These are phyloP conservation scores for Lytechinus pictus DNA, from an alignment of 35 echinoderm and acorn worm species.

Conservation along the genomic window DNA sequence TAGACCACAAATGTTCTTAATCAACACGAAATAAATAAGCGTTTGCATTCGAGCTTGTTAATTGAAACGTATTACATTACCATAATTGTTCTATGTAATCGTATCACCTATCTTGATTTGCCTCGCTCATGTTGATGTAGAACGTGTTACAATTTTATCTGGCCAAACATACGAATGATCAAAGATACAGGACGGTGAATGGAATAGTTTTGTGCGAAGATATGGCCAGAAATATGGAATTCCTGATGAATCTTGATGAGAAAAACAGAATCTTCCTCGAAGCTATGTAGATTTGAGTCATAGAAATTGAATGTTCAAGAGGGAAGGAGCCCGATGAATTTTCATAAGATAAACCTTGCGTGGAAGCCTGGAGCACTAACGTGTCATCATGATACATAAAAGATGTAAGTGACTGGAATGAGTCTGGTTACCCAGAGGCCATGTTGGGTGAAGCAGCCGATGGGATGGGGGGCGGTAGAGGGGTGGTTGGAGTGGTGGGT, in stretches of 20 bases:
- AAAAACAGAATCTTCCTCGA: not conserved
- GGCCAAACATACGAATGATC: not conserved
- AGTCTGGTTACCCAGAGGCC: not conserved
- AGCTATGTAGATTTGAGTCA: slow-evolving; percentile 7
- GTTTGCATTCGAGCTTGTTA: not conserved
- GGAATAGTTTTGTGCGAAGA: not conserved
- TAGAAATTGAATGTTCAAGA: slow-evolving; percentile 43
- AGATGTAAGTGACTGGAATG: not conserved
- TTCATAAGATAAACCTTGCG: not conserved
- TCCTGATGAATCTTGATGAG: not conserved
- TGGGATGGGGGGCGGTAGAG: not conserved
- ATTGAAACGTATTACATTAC: not conserved
- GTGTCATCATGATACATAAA: not conserved
- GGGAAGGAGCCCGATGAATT: slow-evolving; percentile 6
- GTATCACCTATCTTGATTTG: not conserved
- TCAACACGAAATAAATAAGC: not conserved
- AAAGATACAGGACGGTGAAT: not conserved
- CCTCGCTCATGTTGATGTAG: not conserved
- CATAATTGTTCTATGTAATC: not conserved
- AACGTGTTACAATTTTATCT: not conserved
- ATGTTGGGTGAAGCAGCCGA: not conserved
- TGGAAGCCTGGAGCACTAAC: not conserved
- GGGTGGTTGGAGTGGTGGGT: not conserved
- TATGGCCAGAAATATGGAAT: not conserved
- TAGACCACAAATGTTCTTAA: not conserved